Evolutionary conservation across 2,113 vertebrate genomes (phyloP).

Genomic region (Vombatus ursinus): DNA sequence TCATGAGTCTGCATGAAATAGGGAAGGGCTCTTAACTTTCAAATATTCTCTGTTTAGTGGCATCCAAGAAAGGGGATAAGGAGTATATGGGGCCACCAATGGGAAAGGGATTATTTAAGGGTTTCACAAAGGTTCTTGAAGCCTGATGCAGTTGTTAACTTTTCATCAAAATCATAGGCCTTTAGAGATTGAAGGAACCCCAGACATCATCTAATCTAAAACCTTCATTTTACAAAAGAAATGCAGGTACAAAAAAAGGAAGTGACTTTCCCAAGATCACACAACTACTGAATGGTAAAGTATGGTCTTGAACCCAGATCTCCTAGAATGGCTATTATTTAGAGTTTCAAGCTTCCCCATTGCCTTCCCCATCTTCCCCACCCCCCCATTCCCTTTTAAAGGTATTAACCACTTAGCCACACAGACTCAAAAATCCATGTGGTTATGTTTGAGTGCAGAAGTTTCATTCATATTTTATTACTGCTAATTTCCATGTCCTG

Average conservation of each 20-base stretch:
- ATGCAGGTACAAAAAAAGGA: not conserved
- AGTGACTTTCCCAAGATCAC: not conserved
- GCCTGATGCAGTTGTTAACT: not conserved
- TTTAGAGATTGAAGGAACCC: not conserved
- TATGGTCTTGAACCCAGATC: not conserved
- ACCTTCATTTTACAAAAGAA: not conserved
- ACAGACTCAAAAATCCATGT: not conserved
- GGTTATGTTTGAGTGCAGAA: not conserved
- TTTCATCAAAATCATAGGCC: not conserved
- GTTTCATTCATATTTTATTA: not conserved
- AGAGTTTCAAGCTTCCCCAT: not conserved
- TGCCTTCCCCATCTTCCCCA: not conserved
- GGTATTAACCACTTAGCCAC: not conserved
- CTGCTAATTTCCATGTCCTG: slow-evolving; percentile 22
- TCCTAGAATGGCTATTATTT: not conserved
- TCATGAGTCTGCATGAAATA: too few species aligned
- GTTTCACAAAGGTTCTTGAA: not conserved
- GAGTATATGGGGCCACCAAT: not conserved
- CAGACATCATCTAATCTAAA: not conserved
- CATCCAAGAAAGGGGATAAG: not conserved
- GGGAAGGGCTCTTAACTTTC: too few species aligned
- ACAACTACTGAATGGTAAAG: not conserved
- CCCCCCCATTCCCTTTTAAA: not conserved
- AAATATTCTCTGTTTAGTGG: too few species aligned
- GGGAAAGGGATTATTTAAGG: not conserved